These are phyloP conservation scores for Mesochorus sp. DNA, from an alignment of 2,888 invertebrate species.

Conservation along the genomic window DNA sequence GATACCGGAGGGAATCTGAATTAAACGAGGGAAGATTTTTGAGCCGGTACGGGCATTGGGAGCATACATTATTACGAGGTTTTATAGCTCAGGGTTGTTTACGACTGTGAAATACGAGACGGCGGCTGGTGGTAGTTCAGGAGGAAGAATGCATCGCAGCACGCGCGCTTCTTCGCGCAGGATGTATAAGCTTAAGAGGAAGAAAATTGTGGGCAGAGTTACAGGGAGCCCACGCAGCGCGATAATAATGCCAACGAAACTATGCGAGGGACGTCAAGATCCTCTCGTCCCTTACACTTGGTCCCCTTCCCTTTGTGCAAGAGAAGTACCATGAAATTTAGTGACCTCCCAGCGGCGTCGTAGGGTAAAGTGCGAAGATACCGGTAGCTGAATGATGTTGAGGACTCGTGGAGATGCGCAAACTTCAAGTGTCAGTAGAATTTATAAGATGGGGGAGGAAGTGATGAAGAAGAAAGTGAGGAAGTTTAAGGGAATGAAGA, in stretches of 20 bases:
- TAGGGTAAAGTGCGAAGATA: constrained; percentile 47
- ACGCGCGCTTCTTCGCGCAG: constrained; percentile 32
- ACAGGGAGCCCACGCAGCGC: constrained; percentile 29
- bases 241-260: constrained; percentile 42
- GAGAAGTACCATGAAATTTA: constrained; percentile 54
- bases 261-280: constrained; percentile 35
- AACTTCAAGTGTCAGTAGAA: constrained; percentile 24
- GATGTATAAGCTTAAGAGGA: constrained; percentile 6
- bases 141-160: constrained; percentile 34
- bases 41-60: constrained; percentile 33
- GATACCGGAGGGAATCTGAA: not conserved
- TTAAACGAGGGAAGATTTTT: constrained; percentile 22
- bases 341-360: constrained; percentile 52
- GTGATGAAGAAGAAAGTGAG: constrained; percentile 32
- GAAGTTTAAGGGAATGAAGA: constrained; percentile 28
- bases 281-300: no score
- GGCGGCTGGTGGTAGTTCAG: constrained; percentile 17
- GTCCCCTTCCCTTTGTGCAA: not conserved
- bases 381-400: constrained; percentile 41
- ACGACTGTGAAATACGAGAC: constrained; percentile 66
- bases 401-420: constrained; percentile 11
- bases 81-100: constrained; percentile 68
- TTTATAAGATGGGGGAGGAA: not conserved
- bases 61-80: constrained; percentile 69
- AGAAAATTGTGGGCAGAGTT: constrained; percentile 6